Conservation (phyloP, 2,888 invertebrate genomes). For the Plebejus anna region DNA sequence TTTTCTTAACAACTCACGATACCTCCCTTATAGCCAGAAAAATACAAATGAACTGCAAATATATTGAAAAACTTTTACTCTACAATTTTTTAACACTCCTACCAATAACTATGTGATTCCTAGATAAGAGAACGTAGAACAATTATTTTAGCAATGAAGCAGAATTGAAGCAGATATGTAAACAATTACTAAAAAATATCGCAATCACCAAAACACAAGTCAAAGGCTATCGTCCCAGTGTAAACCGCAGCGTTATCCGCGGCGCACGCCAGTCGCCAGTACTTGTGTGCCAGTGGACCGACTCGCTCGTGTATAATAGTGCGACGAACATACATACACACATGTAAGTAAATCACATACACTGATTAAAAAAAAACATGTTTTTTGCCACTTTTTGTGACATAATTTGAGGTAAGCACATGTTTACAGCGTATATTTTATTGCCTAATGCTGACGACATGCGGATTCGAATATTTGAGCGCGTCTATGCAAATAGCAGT, state of each 20-base stretch:
- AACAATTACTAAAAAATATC: background rate
- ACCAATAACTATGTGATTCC: no score
- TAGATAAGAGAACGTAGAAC: background rate
- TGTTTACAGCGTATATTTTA: slow-evolving; percentile 9
- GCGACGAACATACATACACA: background rate
- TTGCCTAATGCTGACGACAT: slow-evolving; percentile 26
- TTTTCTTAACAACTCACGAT: no score
- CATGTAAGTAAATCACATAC: slow-evolving; percentile 14
- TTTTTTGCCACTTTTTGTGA: slow-evolving; percentile 28
- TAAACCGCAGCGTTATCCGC: background rate
- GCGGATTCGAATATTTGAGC: slow-evolving; percentile 24
- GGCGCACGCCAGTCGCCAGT: slow-evolving; percentile 3
- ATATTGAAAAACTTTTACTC: no score
- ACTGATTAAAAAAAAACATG: background rate
- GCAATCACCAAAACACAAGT: background rate
- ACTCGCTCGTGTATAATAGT: background rate
- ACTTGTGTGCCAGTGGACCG: background rate
- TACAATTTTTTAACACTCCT: no score
- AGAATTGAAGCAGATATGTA: background rate
- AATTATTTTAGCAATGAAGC: background rate
- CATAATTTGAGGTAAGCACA: slow-evolving; percentile 30
- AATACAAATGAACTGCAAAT: no score
- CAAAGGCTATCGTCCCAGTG: background rate
- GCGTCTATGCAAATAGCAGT: background rate
- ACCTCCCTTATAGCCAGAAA: no score